phyloP scores from a whole-genome alignment of 2,888 invertebrate species.

The Omphaloscelis lunosa region DNA sequence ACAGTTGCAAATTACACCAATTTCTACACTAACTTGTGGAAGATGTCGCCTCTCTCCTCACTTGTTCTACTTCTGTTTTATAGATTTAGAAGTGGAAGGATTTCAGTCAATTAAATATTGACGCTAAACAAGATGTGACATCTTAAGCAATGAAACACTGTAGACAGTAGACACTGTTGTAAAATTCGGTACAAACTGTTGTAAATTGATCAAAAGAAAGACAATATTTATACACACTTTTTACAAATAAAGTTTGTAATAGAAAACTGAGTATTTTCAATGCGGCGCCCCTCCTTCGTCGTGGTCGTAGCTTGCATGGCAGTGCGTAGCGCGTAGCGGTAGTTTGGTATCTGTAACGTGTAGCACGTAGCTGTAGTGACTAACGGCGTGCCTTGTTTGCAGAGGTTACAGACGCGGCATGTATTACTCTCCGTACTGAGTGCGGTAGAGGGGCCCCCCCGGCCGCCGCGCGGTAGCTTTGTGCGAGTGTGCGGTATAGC shows the following conservation, averaged over 20 bases:
- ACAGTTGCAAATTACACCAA: constrained; percentile 69
- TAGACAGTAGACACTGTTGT: constrained; percentile 68
- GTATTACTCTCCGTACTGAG: constrained; percentile 94
- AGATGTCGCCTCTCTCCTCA: constrained; percentile 49
- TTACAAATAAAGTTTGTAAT: constrained; percentile 86
- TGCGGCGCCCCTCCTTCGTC: constrained; percentile 75
- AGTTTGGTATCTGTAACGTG: constrained; percentile 61
- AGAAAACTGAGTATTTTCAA: constrained; percentile 85
- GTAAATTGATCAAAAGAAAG: constrained; percentile 72
- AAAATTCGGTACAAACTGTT: constrained; percentile 69
- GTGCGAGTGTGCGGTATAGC: constrained; percentile 67
- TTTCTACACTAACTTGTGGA: constrained; percentile 56
- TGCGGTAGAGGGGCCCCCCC: constrained; percentile 79
- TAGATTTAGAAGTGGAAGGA: constrained; percentile 44
- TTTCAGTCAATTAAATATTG: constrained; percentile 21
- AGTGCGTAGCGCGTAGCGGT: constrained; percentile 62
- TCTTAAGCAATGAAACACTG: constrained; percentile 54
- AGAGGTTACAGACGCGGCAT: constrained; percentile 93
- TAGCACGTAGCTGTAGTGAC: constrained; percentile 65
- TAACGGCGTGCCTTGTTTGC: constrained; percentile 88
- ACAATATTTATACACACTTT: constrained; percentile 83
- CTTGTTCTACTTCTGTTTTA: constrained; percentile 54
- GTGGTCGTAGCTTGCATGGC: constrained; percentile 62
- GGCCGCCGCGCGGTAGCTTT: constrained; percentile 67
- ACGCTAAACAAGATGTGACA: constrained; percentile 40